Conservation (phyloP, 2,888 invertebrate species). For the Scaptomyza polygonia region DNA sequence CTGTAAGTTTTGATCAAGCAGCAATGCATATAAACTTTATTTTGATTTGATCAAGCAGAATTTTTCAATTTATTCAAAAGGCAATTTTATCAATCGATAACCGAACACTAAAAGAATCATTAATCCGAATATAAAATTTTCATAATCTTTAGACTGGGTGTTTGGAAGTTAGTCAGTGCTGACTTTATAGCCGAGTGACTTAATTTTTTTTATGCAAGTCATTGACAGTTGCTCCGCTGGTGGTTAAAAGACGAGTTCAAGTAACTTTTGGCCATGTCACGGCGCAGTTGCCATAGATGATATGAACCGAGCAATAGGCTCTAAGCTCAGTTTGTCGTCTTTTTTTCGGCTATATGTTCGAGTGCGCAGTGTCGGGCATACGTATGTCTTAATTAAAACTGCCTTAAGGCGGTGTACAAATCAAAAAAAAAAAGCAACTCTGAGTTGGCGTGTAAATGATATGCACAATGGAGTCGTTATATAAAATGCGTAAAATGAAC, state of each 20-base stretch:
- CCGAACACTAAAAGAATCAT: no score
- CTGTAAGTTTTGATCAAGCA: not conserved
- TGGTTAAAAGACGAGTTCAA: conserved; percentile 64
- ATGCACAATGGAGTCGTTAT: conserved; percentile 51
- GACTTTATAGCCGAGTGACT: not conserved
- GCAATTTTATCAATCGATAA: no score
- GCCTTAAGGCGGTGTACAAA: conserved; percentile 44
- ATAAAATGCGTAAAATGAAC: conserved; percentile 74
- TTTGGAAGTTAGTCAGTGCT: not conserved
- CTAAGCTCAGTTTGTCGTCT: conserved; percentile 6
- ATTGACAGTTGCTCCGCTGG: conserved; percentile 56
- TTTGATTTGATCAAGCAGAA: no score
- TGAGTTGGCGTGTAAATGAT: conserved; percentile 43
- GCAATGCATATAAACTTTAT: not conserved
- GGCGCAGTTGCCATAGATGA: conserved; percentile 63
- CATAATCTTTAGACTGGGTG: conserved; percentile 1
- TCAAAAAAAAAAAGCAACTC: conserved; percentile 4
- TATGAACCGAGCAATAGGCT: not conserved
- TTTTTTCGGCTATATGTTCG: conserved; percentile 18
- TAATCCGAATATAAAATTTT: not conserved
- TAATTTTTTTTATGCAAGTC: conserved; percentile 55
- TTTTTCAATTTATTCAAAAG: no score
- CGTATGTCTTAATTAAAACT: conserved; percentile 63
- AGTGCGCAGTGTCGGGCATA: conserved; percentile 45
- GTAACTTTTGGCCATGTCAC: conserved; percentile 69